Evolutionary conservation across 2,113 vertebrate genomes (phyloP).

Genomic region (Pedetes capensis): DNA sequence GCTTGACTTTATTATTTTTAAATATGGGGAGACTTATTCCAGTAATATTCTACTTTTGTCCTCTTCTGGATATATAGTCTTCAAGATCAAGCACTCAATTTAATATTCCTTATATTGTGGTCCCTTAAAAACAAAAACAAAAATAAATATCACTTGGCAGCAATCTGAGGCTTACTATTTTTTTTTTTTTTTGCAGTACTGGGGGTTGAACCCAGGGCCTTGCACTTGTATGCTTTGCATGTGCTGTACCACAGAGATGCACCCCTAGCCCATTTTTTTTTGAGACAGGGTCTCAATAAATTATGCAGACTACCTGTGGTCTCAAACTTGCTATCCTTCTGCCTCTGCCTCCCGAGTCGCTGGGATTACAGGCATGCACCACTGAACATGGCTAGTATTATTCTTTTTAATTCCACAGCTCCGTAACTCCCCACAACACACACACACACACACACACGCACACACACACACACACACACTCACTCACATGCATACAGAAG

Average conservation of each 20-base stretch:
- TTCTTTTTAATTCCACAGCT: constrained; percentile 33
- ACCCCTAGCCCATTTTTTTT: too few species aligned
- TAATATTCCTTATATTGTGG: neutral
- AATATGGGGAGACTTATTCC: neutral
- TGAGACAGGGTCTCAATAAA: too few species aligned
- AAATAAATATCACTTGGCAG: neutral
- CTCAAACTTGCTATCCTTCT: too few species aligned
- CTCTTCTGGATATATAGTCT: neutral
- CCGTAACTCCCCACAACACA: neutral
- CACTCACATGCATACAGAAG: neutral
- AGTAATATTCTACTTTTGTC: constrained; percentile 28
- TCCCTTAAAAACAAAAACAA: neutral
- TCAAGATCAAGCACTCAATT: neutral
- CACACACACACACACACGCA: neutral
- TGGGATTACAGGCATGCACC: too few species aligned
- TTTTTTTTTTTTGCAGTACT: too few species aligned
- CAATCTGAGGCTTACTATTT: neutral
- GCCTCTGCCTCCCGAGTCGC: too few species aligned
- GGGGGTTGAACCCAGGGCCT: too few species aligned
- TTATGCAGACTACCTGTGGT: too few species aligned
- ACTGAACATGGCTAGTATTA: too few species aligned
- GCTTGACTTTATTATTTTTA: constrained; percentile 9
- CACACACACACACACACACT: neutral
- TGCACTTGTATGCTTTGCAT: too few species aligned
- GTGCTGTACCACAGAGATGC: too few species aligned